Evolutionary conservation across 2,797 vertebrate species (phyloP).

Genomic region (Rhinichthys osculus): DNA sequence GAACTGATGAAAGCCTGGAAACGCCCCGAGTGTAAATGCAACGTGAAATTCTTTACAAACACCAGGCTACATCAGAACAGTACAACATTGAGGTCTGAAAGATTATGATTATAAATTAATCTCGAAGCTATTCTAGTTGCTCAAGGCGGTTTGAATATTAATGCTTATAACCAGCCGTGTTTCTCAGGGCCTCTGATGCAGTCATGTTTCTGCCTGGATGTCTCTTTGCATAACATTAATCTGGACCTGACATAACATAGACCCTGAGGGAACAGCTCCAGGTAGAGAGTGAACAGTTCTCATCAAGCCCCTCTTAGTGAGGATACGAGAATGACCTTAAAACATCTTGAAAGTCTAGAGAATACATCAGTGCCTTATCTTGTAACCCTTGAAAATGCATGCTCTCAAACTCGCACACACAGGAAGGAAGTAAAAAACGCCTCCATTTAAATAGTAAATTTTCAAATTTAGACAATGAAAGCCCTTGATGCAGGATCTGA

Average conservation of each 20-base stretch:
- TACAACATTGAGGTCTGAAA: slow-evolving; percentile 17
- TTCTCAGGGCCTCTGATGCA: slow-evolving; percentile 51
- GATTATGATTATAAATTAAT: slow-evolving; percentile 36
- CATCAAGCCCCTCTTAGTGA: not conserved
- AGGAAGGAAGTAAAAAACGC: not conserved
- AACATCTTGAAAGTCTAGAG: not conserved
- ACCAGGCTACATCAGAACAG: not conserved
- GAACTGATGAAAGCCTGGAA: slow-evolving; percentile 7
- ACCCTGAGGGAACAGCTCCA: slow-evolving; percentile 43
- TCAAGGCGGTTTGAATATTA: slow-evolving; percentile 42
- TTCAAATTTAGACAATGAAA: not conserved
- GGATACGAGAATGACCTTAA: slow-evolving; percentile 1
- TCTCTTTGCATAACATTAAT: slow-evolving; percentile 68
- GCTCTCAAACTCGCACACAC: not conserved
- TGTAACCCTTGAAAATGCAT: not conserved
- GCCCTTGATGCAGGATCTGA: not conserved
- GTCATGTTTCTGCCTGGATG: slow-evolving; percentile 62
- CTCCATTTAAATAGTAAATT: not conserved
- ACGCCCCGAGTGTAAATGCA: not conserved
- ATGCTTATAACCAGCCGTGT: slow-evolving; percentile 57
- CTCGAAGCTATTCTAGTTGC: slow-evolving; percentile 19
- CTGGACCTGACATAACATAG: slow-evolving; percentile 63
- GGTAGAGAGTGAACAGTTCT: slow-evolving; percentile 46
- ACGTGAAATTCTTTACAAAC: slow-evolving; percentile 5
- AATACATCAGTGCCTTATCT: not conserved